These are phyloP conservation scores for Burhinus oedicnemus DNA, from an alignment of 2,113 vertebrate genomes.

Conservation along the genomic window DNA sequence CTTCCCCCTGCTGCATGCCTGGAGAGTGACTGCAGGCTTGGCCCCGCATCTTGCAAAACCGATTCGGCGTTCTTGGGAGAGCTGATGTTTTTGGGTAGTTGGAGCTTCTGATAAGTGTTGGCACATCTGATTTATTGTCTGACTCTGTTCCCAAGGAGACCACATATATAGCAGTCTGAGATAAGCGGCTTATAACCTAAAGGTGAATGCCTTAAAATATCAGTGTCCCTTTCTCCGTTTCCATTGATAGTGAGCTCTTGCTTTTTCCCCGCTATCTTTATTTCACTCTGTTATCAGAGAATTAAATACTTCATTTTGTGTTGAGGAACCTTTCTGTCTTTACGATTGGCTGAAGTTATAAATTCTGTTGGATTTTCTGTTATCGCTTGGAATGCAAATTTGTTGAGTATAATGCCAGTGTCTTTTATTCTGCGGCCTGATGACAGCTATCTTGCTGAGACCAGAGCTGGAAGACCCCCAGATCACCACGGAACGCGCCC, in stretches of 20 bases:
- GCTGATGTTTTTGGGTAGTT: constrained; percentile 24
- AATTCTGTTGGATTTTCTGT: neutral
- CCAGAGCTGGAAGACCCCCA: neutral
- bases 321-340: neutral
- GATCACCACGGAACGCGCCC: rapidly evolving
- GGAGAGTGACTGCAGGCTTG: neutral
- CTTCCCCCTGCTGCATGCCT: neutral
- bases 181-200: constrained; percentile 40
- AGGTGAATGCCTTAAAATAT: constrained; percentile 45
- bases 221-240: neutral
- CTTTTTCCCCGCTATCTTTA: neutral
- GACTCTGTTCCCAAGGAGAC: constrained; percentile 70
- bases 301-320: neutral
- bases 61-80: neutral
- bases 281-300: neutral
- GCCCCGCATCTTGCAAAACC: neutral
- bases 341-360: neutral
- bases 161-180: neutral
- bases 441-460: neutral
- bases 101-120: constrained; percentile 43
- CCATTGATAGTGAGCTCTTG: neutral
- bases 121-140: constrained; percentile 63
- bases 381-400: neutral
- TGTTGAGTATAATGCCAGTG: neutral
- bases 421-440: neutral